Evolutionary conservation across 2,797 vertebrate species (phyloP).

Genomic region (Acrossocheilus fasciatus): DNA sequence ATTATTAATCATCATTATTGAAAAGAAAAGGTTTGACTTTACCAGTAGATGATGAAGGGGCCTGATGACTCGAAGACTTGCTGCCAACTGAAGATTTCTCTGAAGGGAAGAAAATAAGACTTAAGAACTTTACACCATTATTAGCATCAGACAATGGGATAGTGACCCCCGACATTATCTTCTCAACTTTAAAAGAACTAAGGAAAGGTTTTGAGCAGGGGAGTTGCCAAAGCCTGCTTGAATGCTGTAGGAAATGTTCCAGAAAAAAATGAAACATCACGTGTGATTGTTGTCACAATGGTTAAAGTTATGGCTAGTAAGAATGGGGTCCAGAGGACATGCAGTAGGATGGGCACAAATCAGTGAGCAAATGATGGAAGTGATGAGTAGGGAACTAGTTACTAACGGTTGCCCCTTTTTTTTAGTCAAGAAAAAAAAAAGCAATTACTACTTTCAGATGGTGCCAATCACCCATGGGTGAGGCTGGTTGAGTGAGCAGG

Average conservation of each 20-base stretch:
- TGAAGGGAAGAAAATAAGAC: conserved; percentile 5
- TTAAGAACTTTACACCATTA: too few relatives aligned
- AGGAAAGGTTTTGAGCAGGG: background rate
- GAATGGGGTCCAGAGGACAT: background rate
- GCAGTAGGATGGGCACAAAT: background rate
- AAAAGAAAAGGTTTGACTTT: background rate
- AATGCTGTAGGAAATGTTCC: background rate
- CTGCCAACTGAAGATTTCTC: conserved; percentile 11
- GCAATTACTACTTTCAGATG: background rate
- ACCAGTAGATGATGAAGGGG: conserved; percentile 21
- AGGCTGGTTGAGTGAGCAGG: too few relatives aligned
- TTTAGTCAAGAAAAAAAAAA: background rate
- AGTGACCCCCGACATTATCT: too few relatives aligned
- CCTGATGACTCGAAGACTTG: background rate
- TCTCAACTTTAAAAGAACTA: background rate
- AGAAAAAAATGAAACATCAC: background rate
- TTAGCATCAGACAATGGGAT: too few relatives aligned
- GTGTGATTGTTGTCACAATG: background rate
- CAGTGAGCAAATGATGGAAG: background rate
- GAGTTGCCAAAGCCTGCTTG: background rate
- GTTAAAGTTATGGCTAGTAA: background rate
- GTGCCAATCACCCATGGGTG: background rate
- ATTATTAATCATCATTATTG: too few relatives aligned
- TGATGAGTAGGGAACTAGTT: background rate
- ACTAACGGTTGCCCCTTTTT: background rate